These are phyloP conservation scores for Mugil cephalus DNA, from an alignment of 2,113 vertebrate species.

Conservation along the genomic window DNA sequence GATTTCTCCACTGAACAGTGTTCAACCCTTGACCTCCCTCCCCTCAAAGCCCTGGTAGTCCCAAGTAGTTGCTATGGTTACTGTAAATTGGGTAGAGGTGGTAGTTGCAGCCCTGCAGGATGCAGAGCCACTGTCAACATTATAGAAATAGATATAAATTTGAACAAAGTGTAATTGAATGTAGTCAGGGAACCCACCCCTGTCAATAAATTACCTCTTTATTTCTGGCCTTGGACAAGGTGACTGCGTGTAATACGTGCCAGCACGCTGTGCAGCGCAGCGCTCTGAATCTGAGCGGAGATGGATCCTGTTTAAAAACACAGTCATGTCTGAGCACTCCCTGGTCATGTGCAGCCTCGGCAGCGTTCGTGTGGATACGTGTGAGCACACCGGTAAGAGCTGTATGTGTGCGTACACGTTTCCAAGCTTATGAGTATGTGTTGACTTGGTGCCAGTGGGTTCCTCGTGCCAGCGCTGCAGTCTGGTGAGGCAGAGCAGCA, in stretches of 20 bases:
- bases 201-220: constrained; percentile 69
- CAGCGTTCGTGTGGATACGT: constrained; percentile 8
- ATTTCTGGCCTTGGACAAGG: constrained; percentile 71
- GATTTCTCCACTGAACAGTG: constrained; percentile 75
- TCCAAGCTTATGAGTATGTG: constrained; percentile 49
- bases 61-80: constrained; percentile 80
- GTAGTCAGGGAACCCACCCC: constrained; percentile 25
- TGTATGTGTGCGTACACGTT: constrained; percentile 51
- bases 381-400: not conserved
- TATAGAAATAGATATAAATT: constrained; percentile 58
- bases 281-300: constrained; percentile 22
- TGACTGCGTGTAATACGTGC: constrained; percentile 41
- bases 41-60: constrained; percentile 60
- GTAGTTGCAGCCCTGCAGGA: constrained; percentile 49
- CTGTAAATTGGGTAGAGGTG: constrained; percentile 50
- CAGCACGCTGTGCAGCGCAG: constrained; percentile 17
- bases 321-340: constrained; percentile 43
- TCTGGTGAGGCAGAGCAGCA: constrained; percentile 67
- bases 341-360: not conserved
- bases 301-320: constrained; percentile 52
- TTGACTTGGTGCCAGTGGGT: constrained; percentile 66
- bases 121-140: constrained; percentile 47
- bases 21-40: constrained; percentile 75
- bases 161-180: constrained; percentile 60
- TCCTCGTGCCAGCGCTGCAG: constrained; percentile 68